These are phyloP conservation scores for Porites divaricata DNA, from an alignment of 92 coral and sea anemone genomes.

Conservation along the genomic window DNA sequence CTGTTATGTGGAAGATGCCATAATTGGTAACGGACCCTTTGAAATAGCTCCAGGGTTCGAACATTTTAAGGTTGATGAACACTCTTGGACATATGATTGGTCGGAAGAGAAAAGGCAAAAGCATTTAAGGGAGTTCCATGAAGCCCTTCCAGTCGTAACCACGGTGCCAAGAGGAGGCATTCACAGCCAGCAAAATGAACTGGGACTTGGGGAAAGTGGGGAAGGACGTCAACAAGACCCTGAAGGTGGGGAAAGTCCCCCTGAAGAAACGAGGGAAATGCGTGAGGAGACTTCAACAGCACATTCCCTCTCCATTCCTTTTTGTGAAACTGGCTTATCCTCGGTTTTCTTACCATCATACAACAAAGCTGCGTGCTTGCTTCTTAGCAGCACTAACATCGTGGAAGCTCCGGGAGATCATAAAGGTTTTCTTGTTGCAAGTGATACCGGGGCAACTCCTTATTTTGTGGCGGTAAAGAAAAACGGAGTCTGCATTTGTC, in stretches of 20 bases:
- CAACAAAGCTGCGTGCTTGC: neutral
- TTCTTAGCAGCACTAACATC: neutral
- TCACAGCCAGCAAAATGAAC: neutral
- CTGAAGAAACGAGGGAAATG: too few species aligned
- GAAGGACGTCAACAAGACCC: too few species aligned
- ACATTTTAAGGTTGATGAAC: conserved; percentile 15
- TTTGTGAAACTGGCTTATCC: conserved; percentile 35
- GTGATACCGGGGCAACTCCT: conserved; percentile 21
- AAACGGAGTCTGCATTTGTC: conserved; percentile 21
- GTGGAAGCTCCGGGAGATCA: conserved; percentile 33
- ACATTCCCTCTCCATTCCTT: conserved; percentile 8
- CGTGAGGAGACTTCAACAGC: too few species aligned
- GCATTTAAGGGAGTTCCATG: neutral
- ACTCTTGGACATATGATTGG: conserved; percentile 30
- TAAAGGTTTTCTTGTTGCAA: conserved; percentile 23
- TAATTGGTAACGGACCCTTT: conserved; percentile 48
- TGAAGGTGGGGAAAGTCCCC: too few species aligned
- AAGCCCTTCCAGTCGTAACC: neutral
- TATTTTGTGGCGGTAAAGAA: conserved; percentile 27
- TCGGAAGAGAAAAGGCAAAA: neutral
- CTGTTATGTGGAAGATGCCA: conserved; percentile 30
- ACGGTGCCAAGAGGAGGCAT: neutral
- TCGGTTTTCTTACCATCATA: conserved; percentile 13
- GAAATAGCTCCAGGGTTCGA: conserved; percentile 8
- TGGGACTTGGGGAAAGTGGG: too few species aligned